A percentile compares a stretch with the other conserved stretches of the same genome.
These are phyloP conservation scores for Clarias macrocephalus DNA, from an alignment of 2,113 vertebrate species.

Conservation along the genomic window DNA sequence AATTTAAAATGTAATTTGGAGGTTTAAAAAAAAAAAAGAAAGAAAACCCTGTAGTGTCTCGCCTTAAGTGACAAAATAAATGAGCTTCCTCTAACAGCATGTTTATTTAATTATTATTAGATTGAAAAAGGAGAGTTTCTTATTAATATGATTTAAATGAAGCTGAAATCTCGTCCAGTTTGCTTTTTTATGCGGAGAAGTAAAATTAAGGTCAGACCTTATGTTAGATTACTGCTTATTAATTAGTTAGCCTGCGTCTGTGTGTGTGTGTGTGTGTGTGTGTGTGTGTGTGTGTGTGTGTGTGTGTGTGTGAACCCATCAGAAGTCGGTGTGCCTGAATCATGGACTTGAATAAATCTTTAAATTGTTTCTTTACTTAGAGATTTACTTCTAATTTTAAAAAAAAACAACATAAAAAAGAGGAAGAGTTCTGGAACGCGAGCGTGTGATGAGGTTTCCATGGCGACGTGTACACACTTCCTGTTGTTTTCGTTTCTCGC, in stretches of 20 bases:
- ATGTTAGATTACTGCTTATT: neutral
- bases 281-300: neutral
- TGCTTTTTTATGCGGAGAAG: neutral
- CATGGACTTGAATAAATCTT: neutral
- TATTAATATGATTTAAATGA: neutral
- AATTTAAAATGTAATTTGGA: neutral
- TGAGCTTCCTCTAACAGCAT: neutral
- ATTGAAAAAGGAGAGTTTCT: neutral
- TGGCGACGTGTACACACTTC: neutral
- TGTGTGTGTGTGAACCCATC: neutral
- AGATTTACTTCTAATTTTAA: neutral
- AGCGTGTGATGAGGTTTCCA: neutral
- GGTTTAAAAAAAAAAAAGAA: neutral
- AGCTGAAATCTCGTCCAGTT: neutral
- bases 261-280: neutral
- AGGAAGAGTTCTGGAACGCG: neutral
- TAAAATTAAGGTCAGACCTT: neutral
- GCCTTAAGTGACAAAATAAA: neutral
- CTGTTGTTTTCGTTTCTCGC: neutral
- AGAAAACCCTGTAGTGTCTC: neutral
- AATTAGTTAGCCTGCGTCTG: neutral
- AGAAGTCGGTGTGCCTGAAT: no score
- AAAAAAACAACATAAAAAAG: neutral
- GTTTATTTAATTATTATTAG: neutral
- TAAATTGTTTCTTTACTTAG: neutral